Conservation (phyloP, 92 coral and sea anemone species). For the Epizoanthus scotinus region DNA sequence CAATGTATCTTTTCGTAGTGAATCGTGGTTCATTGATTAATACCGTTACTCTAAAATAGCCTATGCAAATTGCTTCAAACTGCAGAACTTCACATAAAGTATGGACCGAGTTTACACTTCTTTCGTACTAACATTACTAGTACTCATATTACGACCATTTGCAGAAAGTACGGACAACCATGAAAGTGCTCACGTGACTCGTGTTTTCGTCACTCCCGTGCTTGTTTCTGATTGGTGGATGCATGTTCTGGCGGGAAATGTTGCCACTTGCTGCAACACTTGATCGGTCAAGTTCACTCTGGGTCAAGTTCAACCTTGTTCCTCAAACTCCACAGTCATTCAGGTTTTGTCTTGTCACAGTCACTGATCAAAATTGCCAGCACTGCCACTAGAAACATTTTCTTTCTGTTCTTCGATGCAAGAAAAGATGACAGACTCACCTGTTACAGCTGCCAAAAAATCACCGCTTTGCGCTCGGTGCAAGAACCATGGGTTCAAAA, state of each 20-base stretch:
- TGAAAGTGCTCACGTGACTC: conserved; percentile 25
- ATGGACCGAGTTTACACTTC: too few species aligned
- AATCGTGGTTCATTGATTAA: too few species aligned
- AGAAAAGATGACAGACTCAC: conserved; percentile 12
- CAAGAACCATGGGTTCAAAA: conserved; percentile 64
- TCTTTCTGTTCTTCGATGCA: neutral
- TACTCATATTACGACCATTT: too few species aligned
- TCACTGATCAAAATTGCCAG: neutral
- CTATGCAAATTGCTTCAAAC: too few species aligned
- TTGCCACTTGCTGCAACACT: conserved; percentile 6
- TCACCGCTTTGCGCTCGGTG: conserved; percentile 70
- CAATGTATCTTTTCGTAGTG: too few species aligned
- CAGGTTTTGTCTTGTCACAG: too few species aligned
- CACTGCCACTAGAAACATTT: neutral
- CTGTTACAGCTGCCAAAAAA: conserved; percentile 25
- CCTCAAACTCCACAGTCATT: neutral
- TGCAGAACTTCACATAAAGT: too few species aligned
- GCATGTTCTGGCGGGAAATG: conserved; percentile 21
- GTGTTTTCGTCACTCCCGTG: neutral
- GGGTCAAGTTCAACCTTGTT: conserved; percentile 41
- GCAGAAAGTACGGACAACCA: neutral
- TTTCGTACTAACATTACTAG: too few species aligned
- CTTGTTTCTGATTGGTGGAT: conserved; percentile 27
- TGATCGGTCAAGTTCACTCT: conserved; percentile 48
- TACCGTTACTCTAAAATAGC: too few species aligned